A percentile compares a stretch with the other conserved stretches of the same genome.
These are phyloP conservation scores for Hestina assimilis DNA, from an alignment of 1,140 invertebrate genomes.

Conservation along the genomic window DNA sequence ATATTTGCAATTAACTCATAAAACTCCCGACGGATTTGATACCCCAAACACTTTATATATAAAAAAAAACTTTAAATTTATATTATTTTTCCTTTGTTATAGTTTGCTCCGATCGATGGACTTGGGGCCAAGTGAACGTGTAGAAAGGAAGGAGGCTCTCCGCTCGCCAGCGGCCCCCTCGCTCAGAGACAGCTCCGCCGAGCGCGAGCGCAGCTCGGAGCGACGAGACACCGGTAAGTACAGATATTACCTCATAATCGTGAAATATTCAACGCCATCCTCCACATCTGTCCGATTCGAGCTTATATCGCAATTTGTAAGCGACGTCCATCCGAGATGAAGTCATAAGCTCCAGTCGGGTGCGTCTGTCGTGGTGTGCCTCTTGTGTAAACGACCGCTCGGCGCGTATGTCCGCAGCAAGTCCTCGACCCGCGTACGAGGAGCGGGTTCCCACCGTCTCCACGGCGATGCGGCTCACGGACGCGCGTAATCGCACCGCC, in stretches of 20 bases:
- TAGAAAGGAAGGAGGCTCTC: conserved; percentile 65
- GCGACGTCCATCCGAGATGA: conserved; percentile 2
- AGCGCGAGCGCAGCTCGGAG: conserved; percentile 67
- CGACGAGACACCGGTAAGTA: conserved; percentile 71
- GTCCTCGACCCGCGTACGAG: conserved; percentile 48
- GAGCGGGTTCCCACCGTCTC: conserved; percentile 52
- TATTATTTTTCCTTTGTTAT: conserved; percentile 53
- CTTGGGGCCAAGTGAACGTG: conserved; percentile 80
- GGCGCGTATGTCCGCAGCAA: conserved; percentile 46
- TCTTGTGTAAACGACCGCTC: conserved; percentile 23
- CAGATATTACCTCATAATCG: neutral
- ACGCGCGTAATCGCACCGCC: conserved; percentile 56
- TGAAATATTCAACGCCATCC: conserved; percentile 4
- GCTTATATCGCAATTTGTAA: conserved; percentile 22
- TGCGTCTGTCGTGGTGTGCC: conserved; percentile 7
- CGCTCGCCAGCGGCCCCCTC: conserved; percentile 78
- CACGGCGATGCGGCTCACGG: conserved; percentile 49
- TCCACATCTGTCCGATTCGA: conserved; percentile 21
- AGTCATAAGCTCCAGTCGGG: conserved; percentile 28
- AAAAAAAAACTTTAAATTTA: no score
- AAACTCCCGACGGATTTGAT: neutral
- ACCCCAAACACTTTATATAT: neutral
- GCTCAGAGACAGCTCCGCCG: conserved; percentile 57
- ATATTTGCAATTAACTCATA: conserved; percentile 20
- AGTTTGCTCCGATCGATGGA: conserved; percentile 89